These are phyloP conservation scores for Parapristionchus giblindavisi DNA, from an alignment of 2,888 invertebrate species.

Conservation along the genomic window DNA sequence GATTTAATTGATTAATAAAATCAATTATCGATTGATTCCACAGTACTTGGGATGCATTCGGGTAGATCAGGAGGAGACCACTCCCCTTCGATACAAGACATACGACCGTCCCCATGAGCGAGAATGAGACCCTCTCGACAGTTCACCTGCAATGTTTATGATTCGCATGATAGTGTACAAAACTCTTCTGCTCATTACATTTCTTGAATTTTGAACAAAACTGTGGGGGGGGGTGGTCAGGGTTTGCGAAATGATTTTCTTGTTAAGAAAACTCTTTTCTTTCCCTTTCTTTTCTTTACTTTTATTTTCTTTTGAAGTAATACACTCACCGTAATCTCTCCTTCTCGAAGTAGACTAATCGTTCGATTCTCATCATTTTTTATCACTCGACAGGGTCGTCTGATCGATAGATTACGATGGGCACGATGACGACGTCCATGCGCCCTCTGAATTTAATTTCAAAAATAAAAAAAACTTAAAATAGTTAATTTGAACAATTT, in stretches of 20 bases:
- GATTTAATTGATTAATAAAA: neutral
- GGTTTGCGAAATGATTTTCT: too few relatives aligned
- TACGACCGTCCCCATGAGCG: constrained; percentile 33
- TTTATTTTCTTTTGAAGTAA: neutral
- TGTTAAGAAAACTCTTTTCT: neutral
- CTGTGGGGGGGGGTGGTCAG: too few relatives aligned
- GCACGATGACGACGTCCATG: constrained; percentile 29
- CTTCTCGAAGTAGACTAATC: constrained; percentile 39
- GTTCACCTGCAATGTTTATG: neutral
- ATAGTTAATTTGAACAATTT: neutral
- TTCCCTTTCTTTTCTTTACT: neutral
- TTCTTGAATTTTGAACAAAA: too few relatives aligned
- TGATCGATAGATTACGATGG: constrained; percentile 9
- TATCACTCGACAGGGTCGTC: constrained; percentile 14
- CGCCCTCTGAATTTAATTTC: too few relatives aligned
- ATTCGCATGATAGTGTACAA: neutral
- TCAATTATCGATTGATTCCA: neutral
- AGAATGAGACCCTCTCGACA: constrained; percentile 35
- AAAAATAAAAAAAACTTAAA: neutral
- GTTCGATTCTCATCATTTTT: constrained; percentile 33
- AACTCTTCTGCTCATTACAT: too few relatives aligned
- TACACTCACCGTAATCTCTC: constrained; percentile 42
- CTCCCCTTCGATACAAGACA: constrained; percentile 86
- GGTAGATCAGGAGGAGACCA: constrained; percentile 87
- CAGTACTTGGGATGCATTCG: constrained; percentile 81